A percentile compares a stretch with the other conserved stretches of the same genome.
Conservation (phyloP, 2,113 vertebrate genomes). For the Lichenostomus cassidix region DNA sequence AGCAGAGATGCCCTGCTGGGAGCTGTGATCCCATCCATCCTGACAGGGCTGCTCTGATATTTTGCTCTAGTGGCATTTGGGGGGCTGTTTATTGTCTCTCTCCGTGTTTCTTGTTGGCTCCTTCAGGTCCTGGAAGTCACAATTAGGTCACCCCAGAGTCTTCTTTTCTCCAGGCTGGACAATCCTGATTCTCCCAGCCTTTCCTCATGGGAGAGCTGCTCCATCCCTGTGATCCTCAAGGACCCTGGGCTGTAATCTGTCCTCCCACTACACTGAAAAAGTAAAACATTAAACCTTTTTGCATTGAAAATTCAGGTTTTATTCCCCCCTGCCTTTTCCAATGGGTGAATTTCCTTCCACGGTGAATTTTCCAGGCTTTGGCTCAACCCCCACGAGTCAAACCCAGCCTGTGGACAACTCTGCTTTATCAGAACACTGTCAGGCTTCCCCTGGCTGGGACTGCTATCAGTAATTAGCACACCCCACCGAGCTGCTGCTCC, state of each 20-base stretch:
- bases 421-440: conserved; percentile 53
- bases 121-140: background rate
- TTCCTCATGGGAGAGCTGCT: background rate
- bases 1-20: background rate
- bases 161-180: background rate
- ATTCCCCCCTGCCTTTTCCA: background rate
- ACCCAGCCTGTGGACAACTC: background rate
- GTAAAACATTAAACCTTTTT: no score
- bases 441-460: conserved; percentile 37
- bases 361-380: background rate
- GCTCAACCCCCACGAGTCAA: background rate
- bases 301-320: background rate
- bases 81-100: background rate
- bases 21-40: background rate
- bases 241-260: background rate
- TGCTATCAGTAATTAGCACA: conserved; percentile 56
- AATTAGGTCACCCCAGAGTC: rapidly evolving
- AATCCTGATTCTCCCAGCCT: background rate
- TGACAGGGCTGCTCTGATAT: background rate
- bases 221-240: background rate
- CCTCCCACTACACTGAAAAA: background rate
- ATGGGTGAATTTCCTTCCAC: no score
- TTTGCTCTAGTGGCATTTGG: background rate
- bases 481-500: conserved; percentile 26
- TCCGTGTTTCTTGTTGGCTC: background rate